A percentile compares a stretch with the other conserved stretches of the same genome.
Evolutionary conservation across 2,888 invertebrate genomes (phyloP).

Genomic region (Dasysyrphus tricinctus): DNA sequence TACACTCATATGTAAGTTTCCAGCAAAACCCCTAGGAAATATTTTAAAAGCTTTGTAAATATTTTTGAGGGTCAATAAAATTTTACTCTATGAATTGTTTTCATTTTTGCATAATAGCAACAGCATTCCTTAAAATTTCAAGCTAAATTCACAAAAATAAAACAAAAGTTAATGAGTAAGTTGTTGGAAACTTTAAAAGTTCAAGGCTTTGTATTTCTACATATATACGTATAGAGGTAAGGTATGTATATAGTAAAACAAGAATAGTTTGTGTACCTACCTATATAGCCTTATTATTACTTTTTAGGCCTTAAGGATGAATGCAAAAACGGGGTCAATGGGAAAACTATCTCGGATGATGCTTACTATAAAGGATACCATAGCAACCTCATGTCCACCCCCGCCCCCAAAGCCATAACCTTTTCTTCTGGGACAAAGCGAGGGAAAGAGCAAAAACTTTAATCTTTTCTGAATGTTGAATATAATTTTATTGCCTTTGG

Average conservation of each 20-base stretch:
- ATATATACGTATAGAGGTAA: not conserved
- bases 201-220: constrained; percentile 8
- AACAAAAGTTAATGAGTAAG: constrained; percentile 22
- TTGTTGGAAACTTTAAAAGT: constrained; percentile 12
- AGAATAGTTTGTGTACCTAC: not conserved
- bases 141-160: not conserved
- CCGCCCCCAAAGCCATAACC: not conserved
- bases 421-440: constrained; percentile 20
- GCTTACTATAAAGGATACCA: constrained; percentile 14
- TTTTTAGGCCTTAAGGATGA: constrained; percentile 41
- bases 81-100: not conserved
- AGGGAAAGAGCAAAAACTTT: constrained; percentile 35
- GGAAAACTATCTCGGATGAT: constrained; percentile 37
- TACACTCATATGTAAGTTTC: too few relatives aligned
- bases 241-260: not conserved
- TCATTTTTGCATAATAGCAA: not conserved
- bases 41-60: constrained; percentile 10
- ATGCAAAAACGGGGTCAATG: constrained; percentile 32
- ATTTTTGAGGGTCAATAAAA: not conserved
- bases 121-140: constrained; percentile 10
- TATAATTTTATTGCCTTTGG: constrained; percentile 63
- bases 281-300: constrained; percentile 4
- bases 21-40: not conserved
- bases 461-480: constrained; percentile 55
- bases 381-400: not conserved